Base-by-base conservation (phyloP, 2,888 invertebrate genomes). In the Cantharis rufa region DNA sequence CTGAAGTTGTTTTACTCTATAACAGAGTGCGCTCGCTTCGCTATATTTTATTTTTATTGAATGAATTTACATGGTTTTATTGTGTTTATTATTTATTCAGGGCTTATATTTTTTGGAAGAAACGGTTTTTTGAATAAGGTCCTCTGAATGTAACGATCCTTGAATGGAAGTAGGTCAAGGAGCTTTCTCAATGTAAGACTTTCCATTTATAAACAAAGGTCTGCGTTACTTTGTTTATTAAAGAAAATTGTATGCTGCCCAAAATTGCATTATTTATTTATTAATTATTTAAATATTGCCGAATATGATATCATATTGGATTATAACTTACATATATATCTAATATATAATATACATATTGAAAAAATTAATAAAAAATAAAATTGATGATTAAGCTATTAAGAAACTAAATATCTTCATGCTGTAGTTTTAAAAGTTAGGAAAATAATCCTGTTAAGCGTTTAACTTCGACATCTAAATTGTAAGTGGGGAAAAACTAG, bases 141-240 rank as follows among this genome's bases (percentile, higher is more conserved):
- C 16, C 24, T 0, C n/a, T 48, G n/a, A 73, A 69, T 62, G 68
- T 73, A 73, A 73, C 28, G 73, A 73, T 73, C 32, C 27, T 73
- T 69, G 27, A 73, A 73, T 18, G 28, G 15, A 61, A 73, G 28
- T 73, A 32, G 73, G 73, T 69, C 69, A 69, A 62, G 16, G 27
- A 62, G 68, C 64, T 68, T 73, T 69, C 16, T 73, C 66, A 10
- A 48, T 15, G 28, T 64, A 13, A 64, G 64, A 72, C 28, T 48
- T 48, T 48, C 48, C 48, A 48, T 64, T 62, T 15, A 66, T 48
- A 48, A 69, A 32, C 69, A 69, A 28, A 69, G 27, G 69, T 48
- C n/a, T 9, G n/a, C n/a, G n/a, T n/a, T 48, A 48, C 48, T 48
- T 48, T 48, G n/a, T 48, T 48, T 48, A 66, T 21, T 66, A 21